Evolutionary conservation across 2,888 invertebrate species (phyloP), one percentile per base, ranked within the genome.

Genomic region (Andrena camellia): DNA sequence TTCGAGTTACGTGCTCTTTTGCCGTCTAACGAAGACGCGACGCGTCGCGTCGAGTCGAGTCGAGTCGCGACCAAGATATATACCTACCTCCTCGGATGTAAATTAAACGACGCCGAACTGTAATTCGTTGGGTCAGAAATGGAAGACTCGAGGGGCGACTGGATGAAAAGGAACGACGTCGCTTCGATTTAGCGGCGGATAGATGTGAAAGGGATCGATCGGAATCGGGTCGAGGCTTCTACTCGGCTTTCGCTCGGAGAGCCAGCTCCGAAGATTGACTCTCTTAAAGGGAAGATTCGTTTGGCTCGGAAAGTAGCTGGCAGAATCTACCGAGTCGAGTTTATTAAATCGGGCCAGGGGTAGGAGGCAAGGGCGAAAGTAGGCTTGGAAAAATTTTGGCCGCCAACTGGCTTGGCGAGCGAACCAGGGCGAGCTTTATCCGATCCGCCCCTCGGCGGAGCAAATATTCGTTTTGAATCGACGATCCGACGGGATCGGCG

Each of bases 221-320:
- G 91, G 89, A 91, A 92, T 91, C 90, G 90, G 87, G 89, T 85
- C 85, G 80, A 74, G 84, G 88, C 88, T 84, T 85, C 67, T 85
- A n/a, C 8, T 42, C 59, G 33, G 60, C 69, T 71, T 31, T 73
- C 70, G 60, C 67, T 73, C 73, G 62, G 69, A 59, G 74, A 83
- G 75, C 73, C 54, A 10, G 72, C 68, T 73, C 62, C 42, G 35
- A 23, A 54, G 62, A 83, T 66, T 74, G 71, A 74, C 73, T 69
- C 63, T n/a, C 67, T 66, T 48, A 17, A 48, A 13, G n/a, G 75
- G 26, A 70, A 42, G 70, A 70, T 59, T 73, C 57, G 78, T 63
- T 42, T 59, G 67, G 17, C 35, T 29, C 48, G 50, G 63, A 83
- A 84, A 76, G 73, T 67, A 82, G 72, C 72, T 50, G 60, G 52